A percentile compares a stretch with the other conserved stretches of the same genome.
phyloP scores from a whole-genome alignment of 2,888 invertebrate genomes.

The Scaptomyza parva region DNA sequence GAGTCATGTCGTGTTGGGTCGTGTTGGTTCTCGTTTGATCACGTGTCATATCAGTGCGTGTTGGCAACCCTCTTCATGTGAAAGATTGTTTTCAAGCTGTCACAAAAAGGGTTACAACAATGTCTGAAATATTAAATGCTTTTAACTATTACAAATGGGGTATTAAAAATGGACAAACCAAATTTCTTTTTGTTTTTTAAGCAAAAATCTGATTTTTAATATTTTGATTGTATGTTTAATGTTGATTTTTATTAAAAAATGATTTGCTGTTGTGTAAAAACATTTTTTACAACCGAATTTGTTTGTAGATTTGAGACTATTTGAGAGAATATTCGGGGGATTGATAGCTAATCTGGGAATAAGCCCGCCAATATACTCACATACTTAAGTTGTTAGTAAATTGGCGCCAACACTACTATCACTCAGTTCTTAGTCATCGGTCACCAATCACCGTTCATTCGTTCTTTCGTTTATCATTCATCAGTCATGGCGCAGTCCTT shows the following conservation, averaged over 20 bases:
- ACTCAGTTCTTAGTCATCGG: neutral
- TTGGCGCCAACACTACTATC: neutral
- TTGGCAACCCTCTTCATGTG: neutral
- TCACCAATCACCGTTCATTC: slow-evolving; percentile 3
- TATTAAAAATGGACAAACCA: neutral
- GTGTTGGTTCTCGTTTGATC: no score
- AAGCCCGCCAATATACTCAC: no score
- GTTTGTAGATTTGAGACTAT: no score
- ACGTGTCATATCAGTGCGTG: no score
- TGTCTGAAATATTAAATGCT: neutral
- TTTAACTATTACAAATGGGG: neutral
- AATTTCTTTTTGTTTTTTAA: no score
- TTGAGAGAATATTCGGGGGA: no score
- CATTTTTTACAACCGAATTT: no score
- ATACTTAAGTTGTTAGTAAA: neutral
- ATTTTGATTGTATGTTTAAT: no score
- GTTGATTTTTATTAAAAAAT: no score
- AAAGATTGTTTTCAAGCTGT: neutral
- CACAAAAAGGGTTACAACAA: neutral
- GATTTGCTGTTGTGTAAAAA: no score
- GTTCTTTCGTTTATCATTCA: neutral
- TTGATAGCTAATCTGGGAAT: no score
- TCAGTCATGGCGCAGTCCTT: neutral
- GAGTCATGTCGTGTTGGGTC: neutral
- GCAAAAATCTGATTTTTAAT: neutral